Evolutionary conservation across 1,140 invertebrate genomes (phyloP).

Genomic region (Bombyx mandarina): DNA sequence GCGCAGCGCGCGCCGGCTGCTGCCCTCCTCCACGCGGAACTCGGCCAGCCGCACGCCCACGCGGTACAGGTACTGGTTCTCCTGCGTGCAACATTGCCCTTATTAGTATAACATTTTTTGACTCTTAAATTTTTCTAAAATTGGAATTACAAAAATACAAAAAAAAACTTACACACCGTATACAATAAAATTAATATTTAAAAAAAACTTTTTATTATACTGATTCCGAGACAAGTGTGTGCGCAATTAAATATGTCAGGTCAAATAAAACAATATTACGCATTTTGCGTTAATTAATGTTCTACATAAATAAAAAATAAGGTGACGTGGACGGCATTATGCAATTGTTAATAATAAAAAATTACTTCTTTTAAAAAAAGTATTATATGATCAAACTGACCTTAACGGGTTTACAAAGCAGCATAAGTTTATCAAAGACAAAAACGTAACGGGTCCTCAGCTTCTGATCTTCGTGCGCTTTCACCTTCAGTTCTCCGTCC

Average conservation of each 20-base stretch:
- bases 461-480: constrained; percentile 90
- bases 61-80: constrained; percentile 93
- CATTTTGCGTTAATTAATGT: not conserved
- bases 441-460: constrained; percentile 92
- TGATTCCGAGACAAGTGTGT: too few species aligned
- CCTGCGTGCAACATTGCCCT: constrained; percentile 63
- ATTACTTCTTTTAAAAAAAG: too few species aligned
- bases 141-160: too few species aligned
- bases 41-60: constrained; percentile 88
- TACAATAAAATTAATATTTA: too few species aligned
- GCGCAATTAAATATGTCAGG: too few species aligned
- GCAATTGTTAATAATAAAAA: too few species aligned
- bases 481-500: constrained; percentile 95
- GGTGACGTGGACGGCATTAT: not conserved
- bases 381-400: constrained; percentile 62
- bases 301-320: not conserved
- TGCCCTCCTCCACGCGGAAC: constrained; percentile 88
- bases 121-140: too few species aligned
- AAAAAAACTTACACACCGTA: too few species aligned
- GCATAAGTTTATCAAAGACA: constrained; percentile 96
- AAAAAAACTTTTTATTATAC: too few species aligned
- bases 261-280: too few species aligned
- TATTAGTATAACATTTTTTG: too few species aligned
- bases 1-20: constrained; percentile 74
- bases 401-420: constrained; percentile 92